These are phyloP conservation scores for Micromys minutus DNA, from an alignment of 2,113 vertebrate genomes.

Conservation along the genomic window DNA sequence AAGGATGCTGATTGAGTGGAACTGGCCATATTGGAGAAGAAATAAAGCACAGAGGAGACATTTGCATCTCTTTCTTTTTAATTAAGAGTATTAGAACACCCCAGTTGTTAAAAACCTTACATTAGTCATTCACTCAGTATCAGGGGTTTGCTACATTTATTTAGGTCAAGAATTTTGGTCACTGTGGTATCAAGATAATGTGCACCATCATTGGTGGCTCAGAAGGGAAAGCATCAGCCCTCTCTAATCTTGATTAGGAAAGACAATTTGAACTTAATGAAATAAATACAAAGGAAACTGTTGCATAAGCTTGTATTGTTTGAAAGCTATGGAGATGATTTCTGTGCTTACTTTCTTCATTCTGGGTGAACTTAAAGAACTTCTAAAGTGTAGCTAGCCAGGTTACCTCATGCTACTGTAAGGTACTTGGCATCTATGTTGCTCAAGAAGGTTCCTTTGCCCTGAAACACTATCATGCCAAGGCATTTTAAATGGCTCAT, in stretches of 20 bases:
- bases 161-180: neutral
- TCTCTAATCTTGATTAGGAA: neutral
- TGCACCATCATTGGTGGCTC: neutral
- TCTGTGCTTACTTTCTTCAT: neutral
- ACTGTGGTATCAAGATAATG: neutral
- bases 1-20: neutral
- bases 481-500: neutral
- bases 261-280: neutral
- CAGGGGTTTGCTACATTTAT: neutral
- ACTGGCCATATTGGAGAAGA: neutral
- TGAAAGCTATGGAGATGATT: neutral
- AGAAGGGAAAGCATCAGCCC: neutral
- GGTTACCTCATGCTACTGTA: neutral
- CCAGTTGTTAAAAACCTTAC: neutral
- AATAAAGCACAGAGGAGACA: neutral
- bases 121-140: neutral
- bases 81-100: neutral
- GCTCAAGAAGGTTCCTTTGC: neutral
- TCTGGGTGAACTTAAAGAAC: neutral
- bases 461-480: neutral
- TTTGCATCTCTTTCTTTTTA: conserved; percentile 4
- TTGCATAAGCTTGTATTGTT: neutral
- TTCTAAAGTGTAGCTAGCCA: neutral
- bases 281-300: neutral
- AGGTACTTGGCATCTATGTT: neutral